Evolutionary conservation across 53 echinoderm and acorn worm species (phyloP), one percentile per base, ranked within the genome.

Genomic region (Zoroaster sp.): DNA sequence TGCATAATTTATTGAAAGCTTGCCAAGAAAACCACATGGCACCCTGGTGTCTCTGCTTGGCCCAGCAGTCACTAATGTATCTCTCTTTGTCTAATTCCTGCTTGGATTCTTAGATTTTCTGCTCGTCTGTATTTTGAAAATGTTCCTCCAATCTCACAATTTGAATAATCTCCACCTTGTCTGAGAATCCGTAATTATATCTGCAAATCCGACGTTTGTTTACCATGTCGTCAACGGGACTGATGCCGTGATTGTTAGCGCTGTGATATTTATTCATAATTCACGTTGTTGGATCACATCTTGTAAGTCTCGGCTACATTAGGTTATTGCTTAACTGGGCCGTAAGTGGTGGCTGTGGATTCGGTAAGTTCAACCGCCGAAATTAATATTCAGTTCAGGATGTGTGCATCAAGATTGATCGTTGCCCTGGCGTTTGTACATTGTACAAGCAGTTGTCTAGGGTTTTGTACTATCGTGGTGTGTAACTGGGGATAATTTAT

Each of bases 1-100:
- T 44, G 68, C 82, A 85, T 85, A 66, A 85, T 85, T 45, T n/a
- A 35, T 51, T 85, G 85, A 85, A 69, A n/a, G 10, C 35, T 8
- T 85, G 85, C 85, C 85, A 85, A 85, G 85, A 85, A 18, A 42
- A 66, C 67, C 44, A 40, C 21, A 44, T 79, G 37, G 43, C 38
- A 37, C 5, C 0, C 2, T 63, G 35, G 52, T 55, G 7, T 63
- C 13, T 15, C 77, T 28, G 34, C 36, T 77, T 45, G 33, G 40
- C 44, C 45, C 13, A 39, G 21, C 67, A 17, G 41, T 33, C 63
- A 28, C 25, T 75, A 25, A 45, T 75, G 34, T 33, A 13, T 39
- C 4, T 40, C 73, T 35, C 82, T 77, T 45, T 47, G 45, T 47
- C 33, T 28, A 40, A 74, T n/a, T 41, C 74, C 41, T 74, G 41